These are phyloP conservation scores for Serranus cabrilla DNA, from an alignment of 2,797 vertebrate genomes.

Conservation along the genomic window DNA sequence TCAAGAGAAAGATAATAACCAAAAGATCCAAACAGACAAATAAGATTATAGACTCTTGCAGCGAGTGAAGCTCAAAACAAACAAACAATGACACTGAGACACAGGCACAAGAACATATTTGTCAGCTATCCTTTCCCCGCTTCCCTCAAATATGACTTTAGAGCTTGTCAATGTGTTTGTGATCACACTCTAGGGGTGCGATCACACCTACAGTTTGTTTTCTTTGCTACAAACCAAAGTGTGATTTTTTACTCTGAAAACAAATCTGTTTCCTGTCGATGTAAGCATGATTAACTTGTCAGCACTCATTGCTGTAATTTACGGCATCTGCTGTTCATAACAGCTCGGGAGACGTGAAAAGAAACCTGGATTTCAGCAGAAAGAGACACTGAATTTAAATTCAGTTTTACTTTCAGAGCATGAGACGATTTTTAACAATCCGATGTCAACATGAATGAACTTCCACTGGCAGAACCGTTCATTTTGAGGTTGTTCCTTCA, in stretches of 20 bases:
- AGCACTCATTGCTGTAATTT: constrained; percentile 23
- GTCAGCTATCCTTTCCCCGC: neutral
- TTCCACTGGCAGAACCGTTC: neutral
- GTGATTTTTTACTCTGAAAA: constrained; percentile 53
- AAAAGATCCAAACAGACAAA: constrained; percentile 54
- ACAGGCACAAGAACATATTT: constrained; percentile 18
- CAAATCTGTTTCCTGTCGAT: constrained; percentile 57
- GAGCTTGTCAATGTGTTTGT: constrained; percentile 45
- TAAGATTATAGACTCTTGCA: constrained; percentile 19
- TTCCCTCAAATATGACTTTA: constrained; percentile 5
- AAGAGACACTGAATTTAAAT: neutral
- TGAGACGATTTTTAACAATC: neutral
- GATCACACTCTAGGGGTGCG: constrained; percentile 40
- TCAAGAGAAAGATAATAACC: constrained; percentile 25
- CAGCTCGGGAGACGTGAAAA: constrained; percentile 13
- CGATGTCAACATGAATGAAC: neutral
- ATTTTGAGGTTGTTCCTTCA: neutral
- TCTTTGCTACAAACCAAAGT: constrained; percentile 44
- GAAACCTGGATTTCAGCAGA: constrained; percentile 26
- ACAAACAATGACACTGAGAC: constrained; percentile 1
- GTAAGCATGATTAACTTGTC: constrained; percentile 30
- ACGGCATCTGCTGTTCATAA: constrained; percentile 35
- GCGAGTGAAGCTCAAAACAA: constrained; percentile 12
- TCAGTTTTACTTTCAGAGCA: neutral
- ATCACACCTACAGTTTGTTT: constrained; percentile 58